phyloP scores from a whole-genome alignment of 2,888 invertebrate genomes.

The Trissoscelio sp. region DNA sequence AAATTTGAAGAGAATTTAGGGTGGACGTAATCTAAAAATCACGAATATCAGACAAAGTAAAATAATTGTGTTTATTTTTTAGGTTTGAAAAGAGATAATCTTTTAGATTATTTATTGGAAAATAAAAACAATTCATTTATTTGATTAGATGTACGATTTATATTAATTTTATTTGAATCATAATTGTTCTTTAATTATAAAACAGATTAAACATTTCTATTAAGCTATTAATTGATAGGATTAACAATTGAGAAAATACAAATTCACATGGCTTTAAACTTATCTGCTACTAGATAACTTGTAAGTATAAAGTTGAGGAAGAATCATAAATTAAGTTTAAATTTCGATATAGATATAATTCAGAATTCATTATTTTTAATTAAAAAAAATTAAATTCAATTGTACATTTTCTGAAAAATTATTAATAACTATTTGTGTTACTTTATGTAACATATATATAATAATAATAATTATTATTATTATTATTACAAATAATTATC shows the following conservation, averaged over 20 bases:
- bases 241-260: not conserved
- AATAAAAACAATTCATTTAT: too few species aligned
- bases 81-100: too few species aligned
- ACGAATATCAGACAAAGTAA: not conserved
- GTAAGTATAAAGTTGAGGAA: not conserved
- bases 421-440: too few species aligned
- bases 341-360: not conserved
- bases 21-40: not conserved
- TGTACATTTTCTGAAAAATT: too few species aligned
- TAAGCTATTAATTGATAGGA: too few species aligned
- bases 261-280: not conserved
- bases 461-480: not conserved
- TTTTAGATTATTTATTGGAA: too few species aligned
- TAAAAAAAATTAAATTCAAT: not conserved
- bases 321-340: not conserved
- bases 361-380: not conserved
- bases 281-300: not conserved
- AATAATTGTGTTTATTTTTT: not conserved
- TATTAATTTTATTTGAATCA: too few species aligned
- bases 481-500: too few species aligned
- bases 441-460: not conserved
- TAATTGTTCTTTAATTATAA: too few species aligned
- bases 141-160: too few species aligned
- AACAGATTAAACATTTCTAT: too few species aligned
- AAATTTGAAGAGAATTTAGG: slow-evolving; percentile 2